Conservation (phyloP, 2,113 vertebrate genomes). For the Cyrtonyx montezumae region DNA sequence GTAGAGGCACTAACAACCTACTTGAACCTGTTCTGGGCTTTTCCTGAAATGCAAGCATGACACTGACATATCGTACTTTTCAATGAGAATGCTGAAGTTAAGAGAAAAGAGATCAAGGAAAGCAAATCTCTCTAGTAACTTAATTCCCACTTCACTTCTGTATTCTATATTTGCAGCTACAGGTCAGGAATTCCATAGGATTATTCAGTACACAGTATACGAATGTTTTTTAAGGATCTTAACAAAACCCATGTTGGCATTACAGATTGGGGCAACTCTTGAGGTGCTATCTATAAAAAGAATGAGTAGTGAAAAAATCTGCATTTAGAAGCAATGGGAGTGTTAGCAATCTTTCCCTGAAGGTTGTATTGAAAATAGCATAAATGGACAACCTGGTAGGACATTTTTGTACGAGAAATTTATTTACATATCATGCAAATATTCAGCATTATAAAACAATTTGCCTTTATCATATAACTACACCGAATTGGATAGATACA, state of each 20-base stretch:
- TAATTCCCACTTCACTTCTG: background rate
- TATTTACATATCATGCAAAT: background rate
- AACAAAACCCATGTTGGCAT: background rate
- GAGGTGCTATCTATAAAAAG: rapidly evolving
- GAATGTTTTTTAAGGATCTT: background rate
- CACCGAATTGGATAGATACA: background rate
- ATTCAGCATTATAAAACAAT: background rate
- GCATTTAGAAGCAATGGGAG: rapidly evolving
- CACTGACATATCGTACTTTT: background rate
- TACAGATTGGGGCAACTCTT: background rate
- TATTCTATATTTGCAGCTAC: background rate
- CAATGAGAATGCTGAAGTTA: background rate
- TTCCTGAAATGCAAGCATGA: background rate
- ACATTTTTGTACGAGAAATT: background rate
- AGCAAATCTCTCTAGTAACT: background rate
- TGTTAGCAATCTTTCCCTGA: background rate
- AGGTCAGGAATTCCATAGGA: background rate
- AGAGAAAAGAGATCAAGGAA: background rate
- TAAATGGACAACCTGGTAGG: background rate
- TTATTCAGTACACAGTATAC: background rate
- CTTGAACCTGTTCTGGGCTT: background rate
- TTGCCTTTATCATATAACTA: background rate
- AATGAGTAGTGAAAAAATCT: background rate
- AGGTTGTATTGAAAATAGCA: background rate
- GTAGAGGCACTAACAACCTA: background rate